A percentile compares a stretch with the other conserved stretches of the same genome.
phyloP scores from a whole-genome alignment of 2,888 invertebrate genomes.

The Hirtodrosophila alboralis region DNA sequence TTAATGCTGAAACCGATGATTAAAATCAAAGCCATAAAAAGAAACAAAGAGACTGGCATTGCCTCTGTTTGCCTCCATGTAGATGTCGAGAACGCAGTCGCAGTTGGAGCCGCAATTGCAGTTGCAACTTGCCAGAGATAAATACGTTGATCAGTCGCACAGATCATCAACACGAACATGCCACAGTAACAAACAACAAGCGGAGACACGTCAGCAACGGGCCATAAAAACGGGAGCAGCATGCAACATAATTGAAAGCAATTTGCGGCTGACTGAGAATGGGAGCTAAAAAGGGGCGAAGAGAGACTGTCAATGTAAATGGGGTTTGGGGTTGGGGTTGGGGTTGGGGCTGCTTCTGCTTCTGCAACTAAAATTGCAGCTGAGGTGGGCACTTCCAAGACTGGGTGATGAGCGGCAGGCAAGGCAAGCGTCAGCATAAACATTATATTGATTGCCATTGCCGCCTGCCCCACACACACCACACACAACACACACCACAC shows the following conservation, averaged over 20 bases:
- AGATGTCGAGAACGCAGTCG: conserved; percentile 65
- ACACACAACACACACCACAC: too few relatives aligned
- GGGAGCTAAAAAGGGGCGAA: too few relatives aligned
- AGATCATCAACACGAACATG: conserved; percentile 68
- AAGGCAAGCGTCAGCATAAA: conserved; percentile 62
- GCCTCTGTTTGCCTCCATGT: conserved; percentile 10
- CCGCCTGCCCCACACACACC: conserved; percentile 42
- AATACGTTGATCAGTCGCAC: conserved; percentile 71
- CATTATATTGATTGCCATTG: conserved; percentile 70
- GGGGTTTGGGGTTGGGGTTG: neutral
- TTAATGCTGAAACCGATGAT: conserved; percentile 75
- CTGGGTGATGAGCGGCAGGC: conserved; percentile 31
- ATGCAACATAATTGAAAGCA: conserved; percentile 78
- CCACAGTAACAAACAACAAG: conserved; percentile 28
- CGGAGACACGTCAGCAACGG: conserved; percentile 70
- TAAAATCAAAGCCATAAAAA: conserved; percentile 69
- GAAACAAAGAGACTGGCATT: conserved; percentile 12
- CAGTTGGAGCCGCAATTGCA: conserved; percentile 33
- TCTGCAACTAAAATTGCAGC: too few relatives aligned
- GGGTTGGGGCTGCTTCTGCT: conserved; percentile 5
- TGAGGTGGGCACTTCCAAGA: too few relatives aligned
- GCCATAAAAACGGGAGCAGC: conserved; percentile 75
- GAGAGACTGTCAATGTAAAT: too few relatives aligned
- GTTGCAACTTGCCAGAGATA: conserved; percentile 49
- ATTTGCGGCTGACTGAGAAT: conserved; percentile 73